These are phyloP conservation scores for Archivesica marissinica DNA, from an alignment of 1,140 invertebrate genomes.

Conservation along the genomic window DNA sequence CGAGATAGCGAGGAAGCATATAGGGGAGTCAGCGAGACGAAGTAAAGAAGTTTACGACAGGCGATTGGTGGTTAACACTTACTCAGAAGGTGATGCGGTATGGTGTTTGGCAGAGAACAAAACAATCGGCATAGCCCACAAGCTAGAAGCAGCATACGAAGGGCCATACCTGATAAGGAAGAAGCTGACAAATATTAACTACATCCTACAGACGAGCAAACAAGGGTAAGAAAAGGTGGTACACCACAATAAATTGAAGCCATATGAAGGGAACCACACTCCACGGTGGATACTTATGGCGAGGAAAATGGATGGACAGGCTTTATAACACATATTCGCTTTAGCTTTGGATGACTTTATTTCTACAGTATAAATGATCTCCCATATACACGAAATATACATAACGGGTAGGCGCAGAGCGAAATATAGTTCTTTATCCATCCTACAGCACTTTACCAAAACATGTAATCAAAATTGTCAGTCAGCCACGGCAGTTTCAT, in stretches of 20 bases:
- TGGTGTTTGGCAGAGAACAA: conserved; percentile 25
- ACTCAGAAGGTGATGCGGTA: conserved; percentile 44
- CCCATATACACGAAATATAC: no score
- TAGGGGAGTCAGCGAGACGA: not conserved
- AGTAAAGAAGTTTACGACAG: conserved; percentile 31
- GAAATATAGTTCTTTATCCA: no score
- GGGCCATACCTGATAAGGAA: conserved; percentile 35
- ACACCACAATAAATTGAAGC: conserved; percentile 55
- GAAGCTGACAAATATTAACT: conserved; percentile 18
- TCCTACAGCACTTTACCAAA: no score
- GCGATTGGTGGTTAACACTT: not conserved
- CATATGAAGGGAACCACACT: conserved; percentile 13
- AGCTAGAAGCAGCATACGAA: conserved; percentile 30
- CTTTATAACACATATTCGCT: no score
- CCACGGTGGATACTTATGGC: conserved; percentile 20
- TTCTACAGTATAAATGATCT: no score
- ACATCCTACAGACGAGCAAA: conserved; percentile 24
- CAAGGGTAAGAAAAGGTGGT: conserved; percentile 33
- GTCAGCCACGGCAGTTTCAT: no score
- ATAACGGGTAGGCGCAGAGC: no score
- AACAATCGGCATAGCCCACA: conserved; percentile 4
- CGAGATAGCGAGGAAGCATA: conserved; percentile 20
- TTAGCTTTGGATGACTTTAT: no score
- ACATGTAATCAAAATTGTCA: no score
- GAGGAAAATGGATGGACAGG: no score